Evolutionary conservation across 1,140 invertebrate species (phyloP), one percentile per base, ranked within the genome.

Genomic region (Pseudomyrmex pallidus): DNA sequence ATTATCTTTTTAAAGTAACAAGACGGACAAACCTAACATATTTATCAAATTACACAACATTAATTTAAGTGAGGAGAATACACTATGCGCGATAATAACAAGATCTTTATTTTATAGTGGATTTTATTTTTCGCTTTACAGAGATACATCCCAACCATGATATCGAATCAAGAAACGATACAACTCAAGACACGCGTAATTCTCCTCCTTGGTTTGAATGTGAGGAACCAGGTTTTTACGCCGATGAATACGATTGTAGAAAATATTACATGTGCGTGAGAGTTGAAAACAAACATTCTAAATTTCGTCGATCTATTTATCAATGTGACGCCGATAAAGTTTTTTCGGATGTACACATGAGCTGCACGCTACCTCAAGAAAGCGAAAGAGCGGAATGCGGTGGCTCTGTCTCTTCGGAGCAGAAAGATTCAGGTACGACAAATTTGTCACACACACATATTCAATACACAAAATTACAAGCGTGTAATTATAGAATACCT

Each of bases 331-430:
- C 0, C 0, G 12, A 46, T 13, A 13, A 22, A 25, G 62, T 82
- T 2, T 86, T 63, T 17, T 86, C 85, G n/a, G 52, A 13, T n/a
- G 7, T 2, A 22, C 0, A 22, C 12, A 12, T 5, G 9, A 74
- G 0, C 1, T 84, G 85, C 50, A 67, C 50, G 15, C 0, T 12
- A 7, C 48, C 44, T 10, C 0, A 25, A 0, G 5, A 80, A n/a
- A 84, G 66, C 9, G 62, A 9, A 13, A 72, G 83, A 48, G 0
- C 3, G 1, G 17, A 78, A n/a, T 86, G 85, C 15, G 4, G 20
- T 9, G 62, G 50, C 3, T 50, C n/a, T 52, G 2, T 13, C 1
- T 17, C 0, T 1, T 8, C 1, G 4, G 10, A 56, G n/a, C 9
- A 56, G 22, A 15, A 17, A 17, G 4, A 68, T 68, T 20, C 70